phyloP scores from a whole-genome alignment of 2,888 invertebrate species.

The Trichacis sp. region DNA sequence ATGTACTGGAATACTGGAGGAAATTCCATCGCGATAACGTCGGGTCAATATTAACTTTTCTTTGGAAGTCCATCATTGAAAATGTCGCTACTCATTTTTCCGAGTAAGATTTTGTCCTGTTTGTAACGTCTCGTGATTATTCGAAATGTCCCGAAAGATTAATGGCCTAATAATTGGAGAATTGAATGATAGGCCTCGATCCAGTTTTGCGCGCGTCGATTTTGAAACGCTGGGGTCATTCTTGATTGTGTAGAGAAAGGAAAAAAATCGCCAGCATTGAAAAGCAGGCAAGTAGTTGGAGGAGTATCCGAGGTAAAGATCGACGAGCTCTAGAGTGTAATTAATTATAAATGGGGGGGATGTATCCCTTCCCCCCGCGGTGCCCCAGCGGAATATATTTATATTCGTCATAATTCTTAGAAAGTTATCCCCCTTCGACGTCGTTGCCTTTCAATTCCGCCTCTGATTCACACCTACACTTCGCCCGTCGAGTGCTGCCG shows the following conservation, averaged over 20 bases:
- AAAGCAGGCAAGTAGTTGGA: conserved; percentile 43
- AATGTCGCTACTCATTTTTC: no score
- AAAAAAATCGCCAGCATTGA: conserved; percentile 46
- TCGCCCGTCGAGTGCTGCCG: conserved; percentile 7
- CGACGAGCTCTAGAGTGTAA: conserved; percentile 58
- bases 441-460: conserved; percentile 42
- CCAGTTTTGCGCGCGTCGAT: neutral
- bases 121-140: no score
- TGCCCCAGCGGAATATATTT: conserved; percentile 57
- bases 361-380: conserved; percentile 62
- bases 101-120: no score
- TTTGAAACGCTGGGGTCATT: neutral
- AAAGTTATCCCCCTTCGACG: conserved; percentile 38
- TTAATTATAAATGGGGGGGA: conserved; percentile 59
- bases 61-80: no score
- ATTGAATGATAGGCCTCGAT: neutral
- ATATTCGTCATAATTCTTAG: conserved; percentile 60
- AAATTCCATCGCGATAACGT: no score
- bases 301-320: conserved; percentile 57
- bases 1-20: no score
- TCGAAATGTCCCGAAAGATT: no score
- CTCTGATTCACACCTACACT: conserved; percentile 44
- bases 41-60: no score
- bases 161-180: neutral
- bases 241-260: conserved; percentile 6